Evolutionary conservation across 1,140 invertebrate species (phyloP).

Genomic region (Drosophila nigrodunni): DNA sequence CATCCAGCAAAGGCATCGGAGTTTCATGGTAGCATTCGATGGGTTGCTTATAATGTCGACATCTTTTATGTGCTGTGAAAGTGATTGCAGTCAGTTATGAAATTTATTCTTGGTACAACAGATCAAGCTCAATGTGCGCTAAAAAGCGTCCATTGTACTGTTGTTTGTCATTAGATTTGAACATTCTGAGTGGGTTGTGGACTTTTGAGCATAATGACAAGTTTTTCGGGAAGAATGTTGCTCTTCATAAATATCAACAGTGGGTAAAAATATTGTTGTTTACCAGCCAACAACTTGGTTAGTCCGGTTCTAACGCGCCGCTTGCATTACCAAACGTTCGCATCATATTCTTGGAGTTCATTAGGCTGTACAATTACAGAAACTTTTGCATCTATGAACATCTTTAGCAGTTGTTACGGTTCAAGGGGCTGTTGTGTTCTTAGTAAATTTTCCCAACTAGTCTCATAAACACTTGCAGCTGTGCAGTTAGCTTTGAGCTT

Average conservation of each 20-base stretch:
- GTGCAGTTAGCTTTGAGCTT: constrained; percentile 68
- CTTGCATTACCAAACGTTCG: constrained; percentile 62
- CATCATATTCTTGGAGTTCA: constrained; percentile 51
- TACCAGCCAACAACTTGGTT: constrained; percentile 30
- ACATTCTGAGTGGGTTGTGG: not conserved
- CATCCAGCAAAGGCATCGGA: not conserved
- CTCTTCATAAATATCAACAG: constrained; percentile 50
- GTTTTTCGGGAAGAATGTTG: constrained; percentile 50
- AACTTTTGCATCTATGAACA: not conserved
- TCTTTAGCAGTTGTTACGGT: too few relatives aligned
- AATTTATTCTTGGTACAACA: constrained; percentile 84
- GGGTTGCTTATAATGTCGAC: constrained; percentile 7
- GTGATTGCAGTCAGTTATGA: constrained; percentile 77
- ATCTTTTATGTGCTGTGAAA: not conserved
- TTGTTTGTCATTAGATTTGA: constrained; percentile 65
- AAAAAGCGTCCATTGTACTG: constrained; percentile 75
- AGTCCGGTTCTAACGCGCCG: constrained; percentile 16
- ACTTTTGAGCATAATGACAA: not conserved
- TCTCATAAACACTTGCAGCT: constrained; percentile 83
- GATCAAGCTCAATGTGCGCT: constrained; percentile 78
- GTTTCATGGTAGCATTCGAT: constrained; percentile 8
- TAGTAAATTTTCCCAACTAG: constrained; percentile 80
- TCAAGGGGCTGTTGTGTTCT: too few relatives aligned
- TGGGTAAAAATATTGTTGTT: constrained; percentile 33
- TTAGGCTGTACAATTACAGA: not conserved